Conservation (phyloP, 2,888 invertebrate genomes). For the Ganaspis brasiliensis region DNA sequence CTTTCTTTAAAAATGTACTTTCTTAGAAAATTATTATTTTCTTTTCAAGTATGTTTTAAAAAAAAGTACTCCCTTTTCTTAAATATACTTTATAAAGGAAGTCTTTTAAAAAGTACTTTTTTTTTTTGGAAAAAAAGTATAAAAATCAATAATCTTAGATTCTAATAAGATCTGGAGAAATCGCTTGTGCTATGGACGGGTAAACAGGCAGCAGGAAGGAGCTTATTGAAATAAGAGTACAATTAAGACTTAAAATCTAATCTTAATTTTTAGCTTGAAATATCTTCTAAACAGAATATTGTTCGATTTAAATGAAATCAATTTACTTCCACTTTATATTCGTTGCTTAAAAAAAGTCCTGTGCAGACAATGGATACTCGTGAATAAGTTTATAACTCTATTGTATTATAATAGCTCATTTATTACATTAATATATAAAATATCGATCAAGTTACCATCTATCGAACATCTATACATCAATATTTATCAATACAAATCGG, state of each 20-base stretch:
- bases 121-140: not conserved
- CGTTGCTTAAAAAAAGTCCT: conserved; percentile 45
- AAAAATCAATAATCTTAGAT: conserved; percentile 10
- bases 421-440: conserved; percentile 60
- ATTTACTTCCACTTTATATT: conserved; percentile 43
- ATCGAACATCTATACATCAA: conserved; percentile 44
- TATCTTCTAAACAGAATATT: not conserved
- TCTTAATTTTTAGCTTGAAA: conserved; percentile 14
- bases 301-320: conserved; percentile 39
- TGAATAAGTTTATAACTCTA: conserved; percentile 49
- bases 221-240: conserved; percentile 34
- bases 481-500: conserved; percentile 19
- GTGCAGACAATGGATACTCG: conserved; percentile 45
- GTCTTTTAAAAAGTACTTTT: too few relatives aligned
- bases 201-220: conserved; percentile 67
- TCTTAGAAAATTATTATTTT: too few relatives aligned
- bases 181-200: conserved; percentile 76
- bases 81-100: too few relatives aligned
- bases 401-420: conserved; percentile 57
- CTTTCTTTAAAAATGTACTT: too few relatives aligned
- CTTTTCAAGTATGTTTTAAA: too few relatives aligned
- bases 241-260: conserved; percentile 33
- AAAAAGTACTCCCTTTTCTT: too few relatives aligned
- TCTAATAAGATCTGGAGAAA: conserved; percentile 12
- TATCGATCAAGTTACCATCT: conserved; percentile 50